These are phyloP conservation scores for Chionomys nivalis DNA, from an alignment of 2,113 vertebrate genomes.

Conservation along the genomic window DNA sequence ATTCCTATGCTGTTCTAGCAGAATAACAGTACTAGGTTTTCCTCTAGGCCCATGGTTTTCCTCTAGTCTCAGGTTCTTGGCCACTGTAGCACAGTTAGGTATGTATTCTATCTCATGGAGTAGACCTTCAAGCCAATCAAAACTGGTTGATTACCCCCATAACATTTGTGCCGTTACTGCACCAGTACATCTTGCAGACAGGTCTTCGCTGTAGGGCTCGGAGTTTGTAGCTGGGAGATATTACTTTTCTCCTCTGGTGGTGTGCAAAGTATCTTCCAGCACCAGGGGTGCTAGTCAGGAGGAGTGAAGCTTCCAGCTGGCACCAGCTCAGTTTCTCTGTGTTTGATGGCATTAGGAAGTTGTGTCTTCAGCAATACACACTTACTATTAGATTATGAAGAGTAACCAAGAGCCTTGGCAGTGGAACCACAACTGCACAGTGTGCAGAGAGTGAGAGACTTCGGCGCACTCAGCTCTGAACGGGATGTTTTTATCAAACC, in stretches of 20 bases:
- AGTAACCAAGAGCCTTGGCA: background rate
- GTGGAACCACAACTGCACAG: background rate
- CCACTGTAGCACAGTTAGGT: background rate
- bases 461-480: background rate
- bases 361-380: background rate
- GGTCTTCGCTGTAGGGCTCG: background rate
- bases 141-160: background rate
- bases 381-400: background rate
- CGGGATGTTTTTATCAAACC: background rate
- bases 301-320: background rate
- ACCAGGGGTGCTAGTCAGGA: background rate
- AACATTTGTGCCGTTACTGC: background rate
- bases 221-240: background rate
- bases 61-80: background rate
- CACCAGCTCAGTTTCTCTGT: background rate
- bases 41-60: background rate
- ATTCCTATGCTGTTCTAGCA: no score
- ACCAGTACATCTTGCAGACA: background rate
- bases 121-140: background rate
- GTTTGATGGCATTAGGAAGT: background rate
- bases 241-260: background rate
- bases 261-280: background rate
- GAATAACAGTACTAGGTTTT: background rate
- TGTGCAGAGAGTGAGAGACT: background rate
- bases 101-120: background rate